phyloP scores from a whole-genome alignment of 2,888 invertebrate species.

The Drosophila setosimentum region DNA sequence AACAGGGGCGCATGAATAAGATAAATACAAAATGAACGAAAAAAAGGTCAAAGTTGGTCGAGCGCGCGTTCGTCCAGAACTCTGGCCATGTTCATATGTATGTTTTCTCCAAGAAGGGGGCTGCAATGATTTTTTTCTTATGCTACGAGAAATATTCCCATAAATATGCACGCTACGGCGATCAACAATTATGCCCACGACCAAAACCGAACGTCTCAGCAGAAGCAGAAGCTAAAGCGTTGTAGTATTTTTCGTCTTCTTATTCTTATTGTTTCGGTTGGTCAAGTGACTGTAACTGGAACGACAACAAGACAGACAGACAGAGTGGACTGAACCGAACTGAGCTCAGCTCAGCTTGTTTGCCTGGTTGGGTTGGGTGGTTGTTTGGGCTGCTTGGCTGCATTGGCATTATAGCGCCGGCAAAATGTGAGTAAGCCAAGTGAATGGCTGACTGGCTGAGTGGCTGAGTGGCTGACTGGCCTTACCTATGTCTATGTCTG shows the following conservation, averaged over 20 bases:
- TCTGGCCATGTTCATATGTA: slow-evolving; percentile 24
- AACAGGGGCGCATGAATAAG: slow-evolving; percentile 16
- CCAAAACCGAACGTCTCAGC: slow-evolving; percentile 61
- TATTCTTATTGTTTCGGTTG: slow-evolving; percentile 85
- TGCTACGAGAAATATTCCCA: slow-evolving; percentile 71
- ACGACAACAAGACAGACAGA: slow-evolving; percentile 63
- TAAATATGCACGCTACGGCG: slow-evolving; percentile 80
- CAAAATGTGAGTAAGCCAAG: slow-evolving; percentile 71
- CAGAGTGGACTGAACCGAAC: slow-evolving; percentile 47
- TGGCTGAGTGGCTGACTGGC: slow-evolving; percentile 52
- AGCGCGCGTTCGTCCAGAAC: slow-evolving; percentile 77
- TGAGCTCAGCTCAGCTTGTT: slow-evolving; percentile 27
- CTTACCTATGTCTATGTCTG: slow-evolving; percentile 61
- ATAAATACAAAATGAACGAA: slow-evolving; percentile 16
- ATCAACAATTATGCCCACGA: slow-evolving; percentile 76
- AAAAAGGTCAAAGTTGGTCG: slow-evolving; percentile 77
- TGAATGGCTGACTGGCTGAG: slow-evolving; percentile 60
- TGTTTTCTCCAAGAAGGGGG: slow-evolving; percentile 24
- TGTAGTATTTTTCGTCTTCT: slow-evolving; percentile 52
- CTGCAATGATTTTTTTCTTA: slow-evolving; percentile 66
- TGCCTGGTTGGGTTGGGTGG: slow-evolving; percentile 32
- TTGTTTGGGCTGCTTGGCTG: slow-evolving; percentile 53
- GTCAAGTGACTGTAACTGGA: slow-evolving; percentile 85
- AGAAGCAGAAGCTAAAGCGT: slow-evolving; percentile 15
- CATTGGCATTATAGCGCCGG: slow-evolving; percentile 79